phyloP scores from a whole-genome alignment of 2,888 invertebrate species.

The Carabus problematicus region DNA sequence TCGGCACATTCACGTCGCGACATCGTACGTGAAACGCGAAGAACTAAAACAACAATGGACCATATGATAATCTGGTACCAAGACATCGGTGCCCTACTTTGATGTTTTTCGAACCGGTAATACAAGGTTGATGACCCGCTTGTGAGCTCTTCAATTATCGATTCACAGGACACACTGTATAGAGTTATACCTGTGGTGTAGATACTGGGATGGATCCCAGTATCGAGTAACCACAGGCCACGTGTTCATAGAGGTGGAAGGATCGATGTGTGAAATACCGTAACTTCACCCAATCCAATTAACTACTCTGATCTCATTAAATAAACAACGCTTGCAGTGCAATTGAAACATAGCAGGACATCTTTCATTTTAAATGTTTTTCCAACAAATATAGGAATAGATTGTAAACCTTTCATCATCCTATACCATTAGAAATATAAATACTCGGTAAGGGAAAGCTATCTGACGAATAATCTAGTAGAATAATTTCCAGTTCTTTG shows the following conservation, averaged over 20 bases:
- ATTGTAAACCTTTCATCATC: too few relatives aligned
- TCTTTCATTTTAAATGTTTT: too few relatives aligned
- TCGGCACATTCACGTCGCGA: constrained; percentile 17
- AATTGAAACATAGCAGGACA: too few relatives aligned
- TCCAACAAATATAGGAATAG: too few relatives aligned
- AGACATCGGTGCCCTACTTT: constrained; percentile 10
- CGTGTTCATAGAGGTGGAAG: not conserved
- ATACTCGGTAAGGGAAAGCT: too few relatives aligned
- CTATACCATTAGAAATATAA: too few relatives aligned
- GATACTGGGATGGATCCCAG: too few relatives aligned
- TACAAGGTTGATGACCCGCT: constrained; percentile 31
- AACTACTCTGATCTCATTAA: not conserved
- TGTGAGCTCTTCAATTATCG: constrained; percentile 4
- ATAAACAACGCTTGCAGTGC: too few relatives aligned
- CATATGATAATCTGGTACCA: constrained; percentile 8
- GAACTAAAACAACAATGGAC: constrained; percentile 26
- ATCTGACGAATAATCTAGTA: too few relatives aligned
- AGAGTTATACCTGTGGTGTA: not conserved
- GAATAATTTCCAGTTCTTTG: too few relatives aligned
- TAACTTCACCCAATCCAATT: constrained; percentile 11
- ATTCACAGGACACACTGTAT: constrained; percentile 4
- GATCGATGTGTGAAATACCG: not conserved
- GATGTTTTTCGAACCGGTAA: constrained; percentile 29
- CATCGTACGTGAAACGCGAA: constrained; percentile 26
- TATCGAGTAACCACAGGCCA: not conserved